Conservation (phyloP, 2,113 vertebrate species). For the Sylvilagus bachmani region DNA sequence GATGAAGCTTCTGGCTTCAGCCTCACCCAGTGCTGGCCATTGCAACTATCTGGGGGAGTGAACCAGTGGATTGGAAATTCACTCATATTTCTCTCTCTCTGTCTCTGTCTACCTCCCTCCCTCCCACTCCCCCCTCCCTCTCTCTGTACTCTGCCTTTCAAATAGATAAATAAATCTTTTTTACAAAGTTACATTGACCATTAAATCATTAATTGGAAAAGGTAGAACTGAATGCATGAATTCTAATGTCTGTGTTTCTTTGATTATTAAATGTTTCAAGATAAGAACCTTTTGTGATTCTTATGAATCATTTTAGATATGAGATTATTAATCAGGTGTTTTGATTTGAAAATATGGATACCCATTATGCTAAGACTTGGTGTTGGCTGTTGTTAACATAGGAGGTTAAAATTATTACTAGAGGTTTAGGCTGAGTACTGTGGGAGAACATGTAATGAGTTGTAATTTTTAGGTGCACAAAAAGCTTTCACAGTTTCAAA, state of each 20-base stretch:
- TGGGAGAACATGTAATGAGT: neutral
- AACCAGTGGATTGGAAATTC: no score
- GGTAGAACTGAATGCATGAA: neutral
- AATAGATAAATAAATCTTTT: no score
- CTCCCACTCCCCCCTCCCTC: no score
- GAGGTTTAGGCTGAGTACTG: neutral
- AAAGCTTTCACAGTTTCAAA: neutral
- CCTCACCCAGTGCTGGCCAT: no score
- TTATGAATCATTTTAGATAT: neutral
- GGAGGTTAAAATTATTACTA: slow-evolving; percentile 18
- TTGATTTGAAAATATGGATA: neutral
- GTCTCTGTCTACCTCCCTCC: no score
- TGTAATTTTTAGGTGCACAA: slow-evolving; percentile 29
- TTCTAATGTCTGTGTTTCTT: neutral
- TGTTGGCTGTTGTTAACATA: neutral
- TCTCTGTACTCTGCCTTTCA: no score
- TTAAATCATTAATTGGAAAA: slow-evolving; percentile 11
- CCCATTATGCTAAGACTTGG: neutral
- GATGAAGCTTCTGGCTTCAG: no score
- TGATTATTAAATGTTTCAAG: neutral
- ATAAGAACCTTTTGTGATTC: neutral
- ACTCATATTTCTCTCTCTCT: no score
- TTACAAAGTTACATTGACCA: neutral
- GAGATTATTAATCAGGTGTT: neutral
- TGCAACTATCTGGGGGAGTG: no score